Evolutionary conservation across 2,113 vertebrate species (phyloP).

Genomic region (Laticauda laticaudata): DNA sequence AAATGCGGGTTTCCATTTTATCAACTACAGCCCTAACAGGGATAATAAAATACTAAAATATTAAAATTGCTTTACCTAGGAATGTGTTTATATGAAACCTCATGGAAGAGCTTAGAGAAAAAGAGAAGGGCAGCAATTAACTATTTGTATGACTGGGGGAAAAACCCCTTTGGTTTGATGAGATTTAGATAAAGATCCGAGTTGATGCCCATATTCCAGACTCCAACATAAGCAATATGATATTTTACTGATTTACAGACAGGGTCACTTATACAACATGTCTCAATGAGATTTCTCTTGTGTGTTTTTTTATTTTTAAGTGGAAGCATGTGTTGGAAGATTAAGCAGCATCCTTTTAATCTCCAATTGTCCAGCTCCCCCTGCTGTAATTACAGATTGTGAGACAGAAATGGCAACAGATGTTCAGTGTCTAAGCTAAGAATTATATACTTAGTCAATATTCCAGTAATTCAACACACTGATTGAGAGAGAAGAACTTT

Average conservation of each 20-base stretch:
- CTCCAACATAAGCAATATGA: constrained; percentile 9
- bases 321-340: constrained; percentile 76
- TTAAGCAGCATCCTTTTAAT: constrained; percentile 74
- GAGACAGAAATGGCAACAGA: constrained; percentile 78
- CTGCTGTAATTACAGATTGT: constrained; percentile 78
- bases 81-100: background rate
- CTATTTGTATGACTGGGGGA: background rate
- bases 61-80: background rate
- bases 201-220: background rate
- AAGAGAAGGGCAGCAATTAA: background rate
- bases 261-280: constrained; percentile 27
- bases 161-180: background rate
- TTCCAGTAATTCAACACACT: constrained; percentile 65
- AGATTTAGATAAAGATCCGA: constrained; percentile 18
- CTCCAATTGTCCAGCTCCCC: constrained; percentile 74
- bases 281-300: constrained; percentile 56
- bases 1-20: background rate
- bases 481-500: constrained; percentile 55
- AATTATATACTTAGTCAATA: constrained; percentile 77
- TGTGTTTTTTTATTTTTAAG: constrained; percentile 53
- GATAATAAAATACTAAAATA: background rate
- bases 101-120: background rate
- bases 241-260: constrained; percentile 38
- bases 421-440: constrained; percentile 76
- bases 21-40: background rate